These are phyloP conservation scores for Minunthozetes semirufus DNA, from an alignment of 2,888 invertebrate genomes.

Conservation along the genomic window DNA sequence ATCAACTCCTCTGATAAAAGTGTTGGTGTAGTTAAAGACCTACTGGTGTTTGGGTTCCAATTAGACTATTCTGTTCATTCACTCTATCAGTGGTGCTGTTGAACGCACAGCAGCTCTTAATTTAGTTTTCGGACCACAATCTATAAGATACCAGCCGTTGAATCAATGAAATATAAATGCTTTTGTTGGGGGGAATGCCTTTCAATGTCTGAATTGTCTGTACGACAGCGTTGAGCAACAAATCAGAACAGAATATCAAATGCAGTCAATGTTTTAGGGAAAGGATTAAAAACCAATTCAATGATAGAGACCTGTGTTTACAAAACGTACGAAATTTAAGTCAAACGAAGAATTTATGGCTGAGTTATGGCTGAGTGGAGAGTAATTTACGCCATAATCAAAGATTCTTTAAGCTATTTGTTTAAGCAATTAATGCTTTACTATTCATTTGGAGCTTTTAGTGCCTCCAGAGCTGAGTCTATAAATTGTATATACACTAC, in stretches of 20 bases:
- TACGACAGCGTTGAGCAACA: too few species aligned
- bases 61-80: neutral
- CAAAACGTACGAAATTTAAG: too few species aligned
- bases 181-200: neutral
- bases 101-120: slow-evolving; percentile 11
- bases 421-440: slow-evolving; percentile 17
- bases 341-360: too few species aligned
- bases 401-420: slow-evolving; percentile 22
- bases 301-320: too few species aligned
- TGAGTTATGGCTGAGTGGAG: neutral
- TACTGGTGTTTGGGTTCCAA: slow-evolving; percentile 2
- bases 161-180: slow-evolving; percentile 10
- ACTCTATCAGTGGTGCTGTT: neutral
- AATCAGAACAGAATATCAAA: too few species aligned
- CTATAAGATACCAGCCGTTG: neutral
- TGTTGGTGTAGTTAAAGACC: neutral
- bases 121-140: neutral
- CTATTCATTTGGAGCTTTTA: neutral
- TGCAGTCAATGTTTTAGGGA: too few species aligned
- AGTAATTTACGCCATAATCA: slow-evolving; percentile 23
- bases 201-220: too few species aligned
- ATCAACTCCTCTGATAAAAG: neutral
- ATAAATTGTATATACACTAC: neutral
- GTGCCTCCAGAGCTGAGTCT: neutral
- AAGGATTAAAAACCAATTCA: too few species aligned